Percentiles rank a stretch among this genome's conserved stretches.
phyloP scores from a whole-genome alignment of 2,113 vertebrate species.

The Asarcornis scutulata region DNA sequence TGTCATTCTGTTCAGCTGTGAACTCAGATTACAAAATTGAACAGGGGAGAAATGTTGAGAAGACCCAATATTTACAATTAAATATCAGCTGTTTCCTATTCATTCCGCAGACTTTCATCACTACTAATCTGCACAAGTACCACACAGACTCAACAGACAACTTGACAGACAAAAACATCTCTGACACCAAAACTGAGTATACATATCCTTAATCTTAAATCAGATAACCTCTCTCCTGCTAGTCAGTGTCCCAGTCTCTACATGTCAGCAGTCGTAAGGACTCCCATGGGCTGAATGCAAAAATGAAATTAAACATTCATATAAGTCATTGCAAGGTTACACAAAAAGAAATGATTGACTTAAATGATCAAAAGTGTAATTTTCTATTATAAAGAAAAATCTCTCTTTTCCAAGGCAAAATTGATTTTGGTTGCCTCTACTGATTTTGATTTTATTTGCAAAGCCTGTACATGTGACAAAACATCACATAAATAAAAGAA shows the following conservation, averaged over 20 bases:
- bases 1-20: conserved; percentile 32
- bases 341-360: not conserved
- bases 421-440: not conserved
- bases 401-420: not conserved
- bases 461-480: not conserved
- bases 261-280: not conserved
- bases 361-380: not conserved
- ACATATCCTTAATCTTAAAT: not conserved
- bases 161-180: not conserved
- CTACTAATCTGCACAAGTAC: not conserved
- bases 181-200: not conserved
- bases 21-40: conserved; percentile 15
- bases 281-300: not conserved
- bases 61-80: conserved; percentile 40
- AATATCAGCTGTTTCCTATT: conserved; percentile 22
- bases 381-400: not conserved
- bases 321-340: not conserved
- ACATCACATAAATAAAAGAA: not conserved
- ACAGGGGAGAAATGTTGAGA: conserved; percentile 11
- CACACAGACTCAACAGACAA: not conserved
- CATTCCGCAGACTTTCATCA: not conserved
- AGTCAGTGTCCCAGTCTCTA: not conserved
- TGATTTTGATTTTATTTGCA: not conserved
- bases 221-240: not conserved
- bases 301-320: not conserved